Conservation (phyloP, 2,797 vertebrate genomes). For the Urosaurus nigricauda region DNA sequence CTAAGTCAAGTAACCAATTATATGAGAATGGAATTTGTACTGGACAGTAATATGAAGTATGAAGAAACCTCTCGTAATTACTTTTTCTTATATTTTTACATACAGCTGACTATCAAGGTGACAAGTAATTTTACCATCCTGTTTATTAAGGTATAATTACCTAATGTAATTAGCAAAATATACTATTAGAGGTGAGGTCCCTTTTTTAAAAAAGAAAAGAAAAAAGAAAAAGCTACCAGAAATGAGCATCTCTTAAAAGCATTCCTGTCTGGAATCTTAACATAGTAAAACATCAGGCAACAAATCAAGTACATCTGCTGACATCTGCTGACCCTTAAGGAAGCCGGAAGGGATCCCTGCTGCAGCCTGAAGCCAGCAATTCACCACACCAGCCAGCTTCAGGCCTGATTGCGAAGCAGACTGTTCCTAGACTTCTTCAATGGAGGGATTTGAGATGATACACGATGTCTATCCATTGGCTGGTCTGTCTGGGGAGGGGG, state of each 20-base stretch:
- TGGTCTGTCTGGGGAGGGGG: too few relatives aligned
- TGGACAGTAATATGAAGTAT: not conserved
- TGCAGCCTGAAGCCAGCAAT: too few relatives aligned
- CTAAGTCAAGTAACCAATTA: constrained; percentile 8
- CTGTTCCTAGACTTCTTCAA: too few relatives aligned
- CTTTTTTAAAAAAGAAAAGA: too few relatives aligned
- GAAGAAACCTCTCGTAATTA: not conserved
- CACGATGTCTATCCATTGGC: too few relatives aligned
- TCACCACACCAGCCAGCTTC: too few relatives aligned
- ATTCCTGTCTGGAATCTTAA: constrained; percentile 23
- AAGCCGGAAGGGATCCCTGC: too few relatives aligned
- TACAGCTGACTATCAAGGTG: not conserved
- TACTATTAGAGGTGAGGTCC: not conserved
- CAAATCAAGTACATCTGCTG: constrained; percentile 33
- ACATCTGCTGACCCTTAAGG: too few relatives aligned
- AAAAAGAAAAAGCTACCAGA: not conserved
- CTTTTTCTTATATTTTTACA: not conserved
- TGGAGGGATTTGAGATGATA: too few relatives aligned
- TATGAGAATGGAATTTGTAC: not conserved
- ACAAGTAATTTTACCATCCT: not conserved
- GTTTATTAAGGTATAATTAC: not conserved
- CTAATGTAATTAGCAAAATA: not conserved
- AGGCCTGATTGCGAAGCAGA: too few relatives aligned
- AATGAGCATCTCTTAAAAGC: not conserved
- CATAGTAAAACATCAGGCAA: constrained; percentile 3